phyloP scores from a whole-genome alignment of 2,888 invertebrate genomes.

The Lasius platythorax region DNA sequence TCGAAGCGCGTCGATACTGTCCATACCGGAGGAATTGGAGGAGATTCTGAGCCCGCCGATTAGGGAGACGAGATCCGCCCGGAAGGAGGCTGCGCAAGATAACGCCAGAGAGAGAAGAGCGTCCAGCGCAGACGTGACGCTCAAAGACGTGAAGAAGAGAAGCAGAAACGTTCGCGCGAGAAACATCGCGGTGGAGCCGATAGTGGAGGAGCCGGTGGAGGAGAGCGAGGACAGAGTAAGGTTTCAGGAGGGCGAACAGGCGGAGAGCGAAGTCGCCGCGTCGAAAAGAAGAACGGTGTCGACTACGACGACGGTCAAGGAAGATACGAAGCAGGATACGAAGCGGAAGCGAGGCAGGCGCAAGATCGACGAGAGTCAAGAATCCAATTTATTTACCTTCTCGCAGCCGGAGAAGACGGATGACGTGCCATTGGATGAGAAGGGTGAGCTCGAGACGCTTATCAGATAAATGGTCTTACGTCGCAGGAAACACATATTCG shows the following conservation, averaged over 20 bases:
- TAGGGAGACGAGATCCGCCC: constrained; percentile 55
- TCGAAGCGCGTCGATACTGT: constrained; percentile 77
- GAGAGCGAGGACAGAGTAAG: constrained; percentile 37
- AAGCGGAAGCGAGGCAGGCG: constrained; percentile 67
- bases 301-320: constrained; percentile 15
- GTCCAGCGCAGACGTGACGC: constrained; percentile 75
- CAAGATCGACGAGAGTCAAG: constrained; percentile 69
- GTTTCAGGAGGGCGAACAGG: constrained; percentile 27
- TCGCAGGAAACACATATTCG: background rate
- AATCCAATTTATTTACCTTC: constrained; percentile 71
- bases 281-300: constrained; percentile 74
- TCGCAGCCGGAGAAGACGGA: constrained; percentile 75
- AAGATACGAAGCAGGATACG: background rate
- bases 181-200: constrained; percentile 67
- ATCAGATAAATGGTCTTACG: constrained; percentile 11
- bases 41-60: constrained; percentile 63
- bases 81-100: constrained; percentile 38
- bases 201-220: constrained; percentile 73
- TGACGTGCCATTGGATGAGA: constrained; percentile 66
- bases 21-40: constrained; percentile 80
- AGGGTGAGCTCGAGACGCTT: constrained; percentile 56
- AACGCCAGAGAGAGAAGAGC: constrained; percentile 78
- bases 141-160: constrained; percentile 65
- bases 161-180: constrained; percentile 72
- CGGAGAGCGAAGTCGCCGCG: constrained; percentile 13